phyloP scores from a whole-genome alignment of 2,113 vertebrate species.

The Haemorhous mexicanus region DNA sequence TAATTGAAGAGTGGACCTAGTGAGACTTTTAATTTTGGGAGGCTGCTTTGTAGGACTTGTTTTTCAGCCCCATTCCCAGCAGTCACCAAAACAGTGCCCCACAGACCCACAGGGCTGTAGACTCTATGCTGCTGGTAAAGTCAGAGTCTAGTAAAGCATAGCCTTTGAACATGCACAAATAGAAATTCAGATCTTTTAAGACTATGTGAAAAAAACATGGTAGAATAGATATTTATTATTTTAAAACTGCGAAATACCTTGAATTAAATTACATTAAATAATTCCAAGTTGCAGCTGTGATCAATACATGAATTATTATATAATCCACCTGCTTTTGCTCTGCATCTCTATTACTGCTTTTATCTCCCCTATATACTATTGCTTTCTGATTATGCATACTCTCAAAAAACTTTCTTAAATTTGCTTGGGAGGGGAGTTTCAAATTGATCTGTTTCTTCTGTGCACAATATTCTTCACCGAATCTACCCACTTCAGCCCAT shows the following conservation, averaged over 20 bases:
- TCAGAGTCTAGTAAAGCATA: background rate
- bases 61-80: background rate
- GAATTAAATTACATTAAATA: background rate
- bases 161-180: background rate
- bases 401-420: background rate
- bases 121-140: background rate
- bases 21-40: background rate
- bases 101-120: background rate
- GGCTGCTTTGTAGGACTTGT: background rate
- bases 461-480: background rate
- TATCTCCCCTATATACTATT: background rate
- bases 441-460: background rate
- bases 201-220: background rate
- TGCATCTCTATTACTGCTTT: background rate
- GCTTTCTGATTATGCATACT: background rate
- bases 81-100: background rate
- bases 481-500: background rate
- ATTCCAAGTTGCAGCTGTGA: background rate
- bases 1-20: background rate
- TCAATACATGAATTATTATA: background rate
- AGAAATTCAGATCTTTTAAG: background rate
- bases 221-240: background rate
- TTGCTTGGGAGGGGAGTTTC: background rate
- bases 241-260: background rate
- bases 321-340: background rate